Conservation (phyloP, 2,888 invertebrate species). For the Aelia acuminata region DNA sequence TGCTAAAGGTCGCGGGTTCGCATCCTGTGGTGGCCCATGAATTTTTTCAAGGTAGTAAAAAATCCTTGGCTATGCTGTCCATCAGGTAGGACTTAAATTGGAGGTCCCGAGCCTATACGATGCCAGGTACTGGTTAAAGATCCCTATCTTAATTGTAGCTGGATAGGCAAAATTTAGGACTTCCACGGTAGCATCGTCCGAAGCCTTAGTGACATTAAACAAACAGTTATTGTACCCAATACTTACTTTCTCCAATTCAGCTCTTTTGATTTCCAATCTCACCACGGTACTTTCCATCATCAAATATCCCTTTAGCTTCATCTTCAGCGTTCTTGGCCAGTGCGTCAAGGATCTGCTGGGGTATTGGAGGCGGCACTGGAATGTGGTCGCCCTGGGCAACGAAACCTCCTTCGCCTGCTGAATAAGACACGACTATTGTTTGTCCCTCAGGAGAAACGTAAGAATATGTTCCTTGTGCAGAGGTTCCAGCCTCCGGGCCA, state of each 20-base stretch:
- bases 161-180: no score
- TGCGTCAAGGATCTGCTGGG: constrained; percentile 69
- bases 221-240: no score
- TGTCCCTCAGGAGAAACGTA: constrained; percentile 80
- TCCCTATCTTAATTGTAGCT: no score
- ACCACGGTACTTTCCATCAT: constrained; percentile 72
- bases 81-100: no score
- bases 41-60: no score
- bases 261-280: constrained; percentile 65
- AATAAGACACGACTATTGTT: constrained; percentile 73
- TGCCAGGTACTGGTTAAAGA: no score
- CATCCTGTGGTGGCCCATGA: no score
- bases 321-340: constrained; percentile 71
- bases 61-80: no score
- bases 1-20: no score
- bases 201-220: no score
- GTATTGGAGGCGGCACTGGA: constrained; percentile 69
- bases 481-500: constrained; percentile 70
- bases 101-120: no score
- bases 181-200: no score
- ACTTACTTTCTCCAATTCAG: background rate
- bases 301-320: constrained; percentile 71
- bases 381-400: constrained; percentile 73
- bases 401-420: constrained; percentile 80
- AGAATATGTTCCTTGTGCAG: constrained; percentile 81